Conservation (phyloP, 2,113 vertebrate genomes). For the Cyphomyrus discorhynchus region DNA sequence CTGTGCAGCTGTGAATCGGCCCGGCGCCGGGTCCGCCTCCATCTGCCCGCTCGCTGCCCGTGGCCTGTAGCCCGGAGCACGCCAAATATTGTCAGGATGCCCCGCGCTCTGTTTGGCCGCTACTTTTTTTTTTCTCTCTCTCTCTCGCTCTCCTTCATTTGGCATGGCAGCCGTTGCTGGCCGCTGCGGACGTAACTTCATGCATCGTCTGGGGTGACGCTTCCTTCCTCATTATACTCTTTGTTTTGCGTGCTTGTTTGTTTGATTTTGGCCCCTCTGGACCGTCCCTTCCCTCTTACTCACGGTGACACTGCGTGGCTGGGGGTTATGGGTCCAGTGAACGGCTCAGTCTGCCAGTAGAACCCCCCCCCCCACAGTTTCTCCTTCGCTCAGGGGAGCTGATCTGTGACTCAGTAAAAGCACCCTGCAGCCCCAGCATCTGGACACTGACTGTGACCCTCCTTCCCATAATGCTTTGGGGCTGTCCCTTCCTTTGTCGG, state of each 20-base stretch:
- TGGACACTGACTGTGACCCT: neutral
- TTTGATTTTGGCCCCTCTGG: constrained; percentile 7
- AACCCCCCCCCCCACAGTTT: neutral
- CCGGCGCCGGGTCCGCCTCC: neutral
- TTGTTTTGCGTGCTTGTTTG: neutral
- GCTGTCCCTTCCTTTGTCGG: neutral
- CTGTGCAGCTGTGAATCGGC: neutral
- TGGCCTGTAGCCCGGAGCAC: neutral
- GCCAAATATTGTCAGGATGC: neutral
- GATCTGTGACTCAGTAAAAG: neutral
- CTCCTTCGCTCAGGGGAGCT: neutral
- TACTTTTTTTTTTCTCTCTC: neutral
- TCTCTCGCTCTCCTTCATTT: neutral
- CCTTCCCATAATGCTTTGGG: neutral
- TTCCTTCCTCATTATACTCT: neutral
- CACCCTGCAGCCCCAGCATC: too few species aligned
- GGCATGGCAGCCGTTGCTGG: neutral
- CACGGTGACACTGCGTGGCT: neutral
- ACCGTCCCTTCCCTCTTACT: neutral
- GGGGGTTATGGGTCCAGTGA: neutral
- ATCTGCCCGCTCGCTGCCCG: neutral
- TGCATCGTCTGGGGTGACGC: neutral
- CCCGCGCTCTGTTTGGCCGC: neutral
- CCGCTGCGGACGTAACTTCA: neutral
- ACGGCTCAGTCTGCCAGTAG: neutral